Evolutionary conservation across 2,113 vertebrate genomes (phyloP).

Genomic region (Dicrurus megarhynchus): DNA sequence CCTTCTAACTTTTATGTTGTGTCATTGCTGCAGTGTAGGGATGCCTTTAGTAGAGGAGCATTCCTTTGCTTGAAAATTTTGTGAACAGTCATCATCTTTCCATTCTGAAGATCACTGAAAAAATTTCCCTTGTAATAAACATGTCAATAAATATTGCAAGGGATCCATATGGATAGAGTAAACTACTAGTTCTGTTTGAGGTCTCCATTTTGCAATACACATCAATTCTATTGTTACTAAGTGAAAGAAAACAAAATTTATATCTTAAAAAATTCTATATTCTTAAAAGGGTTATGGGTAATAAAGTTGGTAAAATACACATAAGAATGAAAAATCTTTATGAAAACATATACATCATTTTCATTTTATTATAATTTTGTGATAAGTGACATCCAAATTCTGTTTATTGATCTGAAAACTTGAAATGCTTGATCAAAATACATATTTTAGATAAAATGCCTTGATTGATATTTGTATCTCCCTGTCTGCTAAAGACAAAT

Average conservation of each 20-base stretch:
- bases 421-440: neutral
- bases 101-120: neutral
- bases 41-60: neutral
- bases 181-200: slow-evolving; percentile 28
- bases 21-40: neutral
- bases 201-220: slow-evolving; percentile 17
- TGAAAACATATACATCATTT: neutral
- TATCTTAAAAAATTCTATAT: slow-evolving; percentile 7
- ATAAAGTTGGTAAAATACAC: neutral
- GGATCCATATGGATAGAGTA: slow-evolving; percentile 37
- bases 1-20: neutral
- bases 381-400: slow-evolving; percentile 9
- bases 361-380: slow-evolving; percentile 2
- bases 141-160: slow-evolving; percentile 22
- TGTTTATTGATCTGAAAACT: neutral
- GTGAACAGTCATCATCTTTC: slow-evolving; percentile 16
- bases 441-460: neutral
- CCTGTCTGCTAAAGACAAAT: neutral
- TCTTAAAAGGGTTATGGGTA: neutral
- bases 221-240: slow-evolving; percentile 25
- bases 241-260: slow-evolving; percentile 54
- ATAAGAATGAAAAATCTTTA: neutral
- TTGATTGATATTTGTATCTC: neutral
- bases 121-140: neutral
- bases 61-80: slow-evolving; percentile 31